These are phyloP conservation scores for Caenorhabditis elegans DNA, from an alignment of 1,140 invertebrate species.

Conservation along the genomic window DNA sequence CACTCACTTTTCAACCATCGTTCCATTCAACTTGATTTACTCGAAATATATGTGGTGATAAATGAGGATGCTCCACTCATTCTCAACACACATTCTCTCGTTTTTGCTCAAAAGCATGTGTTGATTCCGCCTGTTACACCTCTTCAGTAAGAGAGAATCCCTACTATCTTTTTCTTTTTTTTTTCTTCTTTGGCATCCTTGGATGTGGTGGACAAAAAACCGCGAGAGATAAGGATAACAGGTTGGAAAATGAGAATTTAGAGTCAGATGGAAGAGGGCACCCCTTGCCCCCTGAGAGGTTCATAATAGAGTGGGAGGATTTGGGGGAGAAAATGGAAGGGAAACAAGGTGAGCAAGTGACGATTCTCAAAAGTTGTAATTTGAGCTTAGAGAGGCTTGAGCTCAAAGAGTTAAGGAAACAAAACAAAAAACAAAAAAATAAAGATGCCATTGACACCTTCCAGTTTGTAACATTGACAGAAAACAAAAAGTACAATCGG, in stretches of 20 bases:
- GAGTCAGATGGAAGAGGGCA: conserved; percentile 7
- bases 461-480: conserved; percentile 1
- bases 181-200: not conserved
- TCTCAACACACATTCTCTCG: not conserved
- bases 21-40: conserved; percentile 17
- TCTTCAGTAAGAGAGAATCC: too few species aligned
- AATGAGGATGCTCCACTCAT: conserved; percentile 11
- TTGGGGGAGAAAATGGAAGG: not conserved
- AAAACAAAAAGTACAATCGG: not conserved
- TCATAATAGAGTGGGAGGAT: conserved; percentile 20
- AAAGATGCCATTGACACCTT: conserved; percentile 11
- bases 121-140: conserved; percentile 13
- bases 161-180: not conserved
- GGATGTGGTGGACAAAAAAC: conserved; percentile 28
- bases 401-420: conserved; percentile 22
- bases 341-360: not conserved
- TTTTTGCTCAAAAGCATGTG: not conserved
- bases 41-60: conserved; percentile 12
- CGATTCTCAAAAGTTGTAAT: not conserved
- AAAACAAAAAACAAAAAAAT: not conserved
- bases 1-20: not conserved
- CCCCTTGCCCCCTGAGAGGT: not conserved
- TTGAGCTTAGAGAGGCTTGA: conserved; percentile 33
- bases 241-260: not conserved
- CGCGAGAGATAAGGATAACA: conserved; percentile 16